These are phyloP conservation scores for Pogonomyrmex barbatus DNA, from an alignment of 1,140 invertebrate genomes.

Conservation along the genomic window DNA sequence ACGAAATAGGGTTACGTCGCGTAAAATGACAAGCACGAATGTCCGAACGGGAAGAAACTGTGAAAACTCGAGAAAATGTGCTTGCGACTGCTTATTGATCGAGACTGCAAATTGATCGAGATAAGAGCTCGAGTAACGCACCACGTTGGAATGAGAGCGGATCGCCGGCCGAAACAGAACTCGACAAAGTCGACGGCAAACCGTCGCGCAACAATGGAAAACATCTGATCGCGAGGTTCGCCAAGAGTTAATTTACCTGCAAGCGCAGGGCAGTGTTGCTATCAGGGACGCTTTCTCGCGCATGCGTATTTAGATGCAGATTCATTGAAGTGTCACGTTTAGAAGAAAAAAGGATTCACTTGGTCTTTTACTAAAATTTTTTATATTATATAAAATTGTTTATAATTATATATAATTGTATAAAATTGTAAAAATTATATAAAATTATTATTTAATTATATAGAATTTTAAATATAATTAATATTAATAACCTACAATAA, in stretches of 20 bases:
- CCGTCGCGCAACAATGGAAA: conserved; percentile 46
- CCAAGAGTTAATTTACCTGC: conserved; percentile 28
- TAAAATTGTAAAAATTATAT: too few species aligned
- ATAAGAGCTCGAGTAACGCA: background rate
- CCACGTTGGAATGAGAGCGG: conserved; percentile 13
- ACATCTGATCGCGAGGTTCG: conserved; percentile 71
- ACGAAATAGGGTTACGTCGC: conserved; percentile 12
- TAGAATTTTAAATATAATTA: too few species aligned
- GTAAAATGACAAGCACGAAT: background rate
- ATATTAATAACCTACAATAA: too few species aligned
- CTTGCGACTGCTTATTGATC: background rate
- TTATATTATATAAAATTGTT: too few species aligned
- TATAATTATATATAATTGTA: too few species aligned
- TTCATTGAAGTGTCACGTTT: too few species aligned
- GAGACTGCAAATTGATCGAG: background rate
- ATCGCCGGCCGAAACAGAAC: conserved; percentile 58
- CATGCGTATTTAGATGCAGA: too few species aligned
- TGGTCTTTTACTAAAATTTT: too few species aligned
- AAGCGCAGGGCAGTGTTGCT: conserved; percentile 25
- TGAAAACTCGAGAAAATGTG: background rate
- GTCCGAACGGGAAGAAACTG: background rate
- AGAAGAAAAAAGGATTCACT: too few species aligned
- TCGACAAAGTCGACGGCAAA: conserved; percentile 57
- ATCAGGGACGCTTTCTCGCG: too few species aligned
- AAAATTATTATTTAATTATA: too few species aligned